Conservation (phyloP, 2,113 vertebrate genomes). For the Lepidothrix coronata region DNA sequence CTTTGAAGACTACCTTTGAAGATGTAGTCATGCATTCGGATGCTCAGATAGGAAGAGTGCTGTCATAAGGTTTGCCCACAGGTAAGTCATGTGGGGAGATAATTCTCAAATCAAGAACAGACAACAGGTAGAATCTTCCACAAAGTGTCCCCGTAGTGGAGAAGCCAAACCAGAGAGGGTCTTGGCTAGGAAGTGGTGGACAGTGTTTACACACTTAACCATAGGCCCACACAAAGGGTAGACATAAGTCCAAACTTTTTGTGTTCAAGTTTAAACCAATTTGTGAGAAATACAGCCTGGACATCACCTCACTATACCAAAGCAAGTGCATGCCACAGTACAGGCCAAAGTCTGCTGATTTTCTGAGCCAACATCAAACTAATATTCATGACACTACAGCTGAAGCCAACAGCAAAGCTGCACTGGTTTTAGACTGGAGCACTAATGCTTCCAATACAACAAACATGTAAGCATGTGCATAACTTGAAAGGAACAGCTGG, state of each 20-base stretch:
- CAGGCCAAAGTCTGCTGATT: rapidly evolving
- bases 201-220: not conserved
- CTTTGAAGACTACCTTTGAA: not conserved
- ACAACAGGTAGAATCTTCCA: not conserved
- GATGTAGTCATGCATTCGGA: not conserved
- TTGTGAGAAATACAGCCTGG: not conserved
- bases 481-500: not conserved
- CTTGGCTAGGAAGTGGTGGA: not conserved
- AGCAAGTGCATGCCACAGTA: not conserved
- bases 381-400: not conserved
- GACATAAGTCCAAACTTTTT: not conserved
- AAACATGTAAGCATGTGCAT: not conserved
- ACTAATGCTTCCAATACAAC: not conserved
- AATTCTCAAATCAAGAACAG: not conserved
- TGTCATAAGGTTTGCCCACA: not conserved
- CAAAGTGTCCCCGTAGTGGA: not conserved
- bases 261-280: not conserved
- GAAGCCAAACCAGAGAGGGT: not conserved
- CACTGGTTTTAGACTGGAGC: not conserved
- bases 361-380: not conserved
- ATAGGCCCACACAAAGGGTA: rapidly evolving
- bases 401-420: not conserved
- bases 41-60: not conserved
- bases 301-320: rapidly evolving
- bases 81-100: not conserved